Evolutionary conservation across 2,113 vertebrate genomes (phyloP).

Genomic region (Oryzias javanicus): DNA sequence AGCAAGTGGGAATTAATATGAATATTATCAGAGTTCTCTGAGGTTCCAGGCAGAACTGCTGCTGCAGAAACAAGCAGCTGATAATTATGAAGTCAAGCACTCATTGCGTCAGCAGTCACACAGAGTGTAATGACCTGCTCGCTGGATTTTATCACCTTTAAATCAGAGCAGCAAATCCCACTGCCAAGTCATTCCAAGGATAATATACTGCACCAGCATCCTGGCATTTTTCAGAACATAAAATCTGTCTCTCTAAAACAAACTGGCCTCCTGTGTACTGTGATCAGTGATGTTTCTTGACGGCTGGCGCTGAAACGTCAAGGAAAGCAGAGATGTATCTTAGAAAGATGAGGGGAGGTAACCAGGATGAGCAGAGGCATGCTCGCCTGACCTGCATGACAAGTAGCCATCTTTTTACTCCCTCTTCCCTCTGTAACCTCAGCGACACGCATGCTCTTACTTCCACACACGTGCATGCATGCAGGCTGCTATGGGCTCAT

Average conservation of each 20-base stretch:
- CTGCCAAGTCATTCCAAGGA: constrained; percentile 21
- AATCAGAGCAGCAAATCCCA: constrained; percentile 13
- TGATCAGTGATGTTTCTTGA: constrained; percentile 56
- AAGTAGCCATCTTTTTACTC: constrained; percentile 71
- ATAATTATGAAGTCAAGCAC: constrained; percentile 32
- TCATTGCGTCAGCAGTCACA: constrained; percentile 7
- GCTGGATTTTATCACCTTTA: constrained; percentile 3
- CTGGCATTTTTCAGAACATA: constrained; percentile 45
- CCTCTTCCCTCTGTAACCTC: constrained; percentile 37
- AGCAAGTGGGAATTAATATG: constrained; percentile 4
- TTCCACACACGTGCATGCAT: not conserved
- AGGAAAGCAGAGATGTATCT: constrained; percentile 22
- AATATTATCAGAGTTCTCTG: constrained; percentile 4
- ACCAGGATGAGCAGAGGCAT: constrained; percentile 27
- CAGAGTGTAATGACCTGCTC: constrained; percentile 14
- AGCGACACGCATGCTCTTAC: constrained; percentile 14
- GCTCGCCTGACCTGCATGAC: constrained; percentile 68
- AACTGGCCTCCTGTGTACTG: constrained; percentile 47
- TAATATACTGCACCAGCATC: constrained; percentile 44
- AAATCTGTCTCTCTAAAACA: constrained; percentile 38
- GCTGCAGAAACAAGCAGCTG: constrained; percentile 31
- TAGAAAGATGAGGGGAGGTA: not conserved
- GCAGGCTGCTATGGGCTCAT: not conserved
- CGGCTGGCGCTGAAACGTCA: constrained; percentile 45
- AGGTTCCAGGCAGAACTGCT: constrained; percentile 16